These are phyloP conservation scores for Xylota segnis DNA, from an alignment of 2,888 invertebrate species.

Conservation along the genomic window DNA sequence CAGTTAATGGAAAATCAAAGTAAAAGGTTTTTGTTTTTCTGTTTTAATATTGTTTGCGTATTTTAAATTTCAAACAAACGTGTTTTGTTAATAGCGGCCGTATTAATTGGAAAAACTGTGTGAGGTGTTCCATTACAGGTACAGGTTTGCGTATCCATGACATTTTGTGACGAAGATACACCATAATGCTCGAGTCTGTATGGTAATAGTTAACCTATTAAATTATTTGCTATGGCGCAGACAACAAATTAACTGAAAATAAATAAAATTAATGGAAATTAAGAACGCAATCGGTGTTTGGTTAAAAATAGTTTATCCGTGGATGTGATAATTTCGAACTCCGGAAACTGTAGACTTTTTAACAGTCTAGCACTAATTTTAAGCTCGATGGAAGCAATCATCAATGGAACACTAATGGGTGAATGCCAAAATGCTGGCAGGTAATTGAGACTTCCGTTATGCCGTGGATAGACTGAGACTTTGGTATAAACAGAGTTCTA, in stretches of 20 bases:
- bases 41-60: neutral
- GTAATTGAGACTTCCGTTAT: conserved; percentile 7
- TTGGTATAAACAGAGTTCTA: too few relatives aligned
- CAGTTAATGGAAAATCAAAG: conserved; percentile 13
- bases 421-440: neutral
- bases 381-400: neutral
- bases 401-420: neutral
- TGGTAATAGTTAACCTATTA: conserved; percentile 13
- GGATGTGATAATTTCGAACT: conserved; percentile 2
- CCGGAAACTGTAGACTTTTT: conserved; percentile 16
- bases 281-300: neutral
- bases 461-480: too few relatives aligned
- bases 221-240: conserved; percentile 4
- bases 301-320: neutral
- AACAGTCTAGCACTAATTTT: conserved; percentile 1
- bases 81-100: neutral
- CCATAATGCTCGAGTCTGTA: neutral
- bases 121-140: conserved; percentile 25
- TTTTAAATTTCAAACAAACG: conserved; percentile 4
- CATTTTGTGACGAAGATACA: neutral
- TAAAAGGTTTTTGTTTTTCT: conserved; percentile 6
- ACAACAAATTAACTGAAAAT: neutral
- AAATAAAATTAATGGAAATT: conserved; percentile 6
- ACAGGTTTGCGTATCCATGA: conserved; percentile 19
- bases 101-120: conserved; percentile 22